Evolutionary conservation across 2,113 vertebrate genomes (phyloP).

Genomic region (Typhlomys cinereus): DNA sequence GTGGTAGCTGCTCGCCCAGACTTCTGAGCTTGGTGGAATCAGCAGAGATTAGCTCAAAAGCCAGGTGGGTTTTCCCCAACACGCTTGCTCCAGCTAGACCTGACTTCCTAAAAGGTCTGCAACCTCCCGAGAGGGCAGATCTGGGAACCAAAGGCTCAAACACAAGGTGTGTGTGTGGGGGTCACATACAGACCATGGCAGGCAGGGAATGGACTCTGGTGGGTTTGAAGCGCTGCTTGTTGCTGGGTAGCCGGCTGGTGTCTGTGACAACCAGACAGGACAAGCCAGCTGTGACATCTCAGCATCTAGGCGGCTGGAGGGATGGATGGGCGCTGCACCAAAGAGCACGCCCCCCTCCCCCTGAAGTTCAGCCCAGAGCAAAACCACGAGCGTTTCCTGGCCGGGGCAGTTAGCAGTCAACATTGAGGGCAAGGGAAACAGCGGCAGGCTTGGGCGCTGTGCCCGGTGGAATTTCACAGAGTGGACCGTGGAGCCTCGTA

Average conservation of each 20-base stretch:
- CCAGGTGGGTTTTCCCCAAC: neutral
- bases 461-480: constrained; percentile 50
- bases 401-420: neutral
- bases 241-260: neutral
- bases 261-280: neutral
- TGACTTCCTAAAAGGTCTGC: neutral
- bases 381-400: neutral
- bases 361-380: neutral
- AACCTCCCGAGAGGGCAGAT: neutral
- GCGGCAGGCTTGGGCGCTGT: neutral
- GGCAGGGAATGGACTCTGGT: neutral
- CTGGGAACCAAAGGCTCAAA: neutral
- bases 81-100: neutral
- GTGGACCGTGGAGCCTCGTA: neutral
- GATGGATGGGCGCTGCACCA: neutral
- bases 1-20: neutral
- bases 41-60: neutral
- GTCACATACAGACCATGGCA: neutral
- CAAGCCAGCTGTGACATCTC: neutral
- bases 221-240: neutral
- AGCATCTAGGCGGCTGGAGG: neutral
- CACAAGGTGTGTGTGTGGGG: too few species aligned
- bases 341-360: neutral
- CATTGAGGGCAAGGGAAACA: constrained; percentile 8
- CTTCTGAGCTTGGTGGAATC: neutral